Conservation (phyloP, 2,888 invertebrate genomes). For the Latrodectus elegans region DNA sequence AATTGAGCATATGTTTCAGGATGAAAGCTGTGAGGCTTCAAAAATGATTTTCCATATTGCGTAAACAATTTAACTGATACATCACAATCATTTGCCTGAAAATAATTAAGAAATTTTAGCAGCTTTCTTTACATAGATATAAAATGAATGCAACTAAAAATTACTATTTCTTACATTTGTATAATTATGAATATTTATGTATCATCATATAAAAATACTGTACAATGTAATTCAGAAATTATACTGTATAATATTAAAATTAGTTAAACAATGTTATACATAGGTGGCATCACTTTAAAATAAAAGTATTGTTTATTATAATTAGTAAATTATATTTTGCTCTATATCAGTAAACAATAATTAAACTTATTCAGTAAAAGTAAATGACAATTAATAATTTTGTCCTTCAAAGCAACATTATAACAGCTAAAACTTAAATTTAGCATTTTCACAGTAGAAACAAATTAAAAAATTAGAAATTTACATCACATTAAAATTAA, state of each 20-base stretch:
- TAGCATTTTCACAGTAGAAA: too few relatives aligned
- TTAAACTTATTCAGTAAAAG: too few relatives aligned
- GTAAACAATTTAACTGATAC: conserved; percentile 75
- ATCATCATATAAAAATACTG: not conserved
- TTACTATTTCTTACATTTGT: not conserved
- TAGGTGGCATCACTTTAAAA: not conserved
- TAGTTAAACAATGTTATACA: not conserved
- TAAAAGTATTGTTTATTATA: not conserved
- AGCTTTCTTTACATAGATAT: not conserved
- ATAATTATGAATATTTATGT: not conserved
- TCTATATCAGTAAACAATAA: too few relatives aligned
- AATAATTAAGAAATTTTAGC: conserved; percentile 1
- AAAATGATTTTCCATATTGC: conserved; percentile 78
- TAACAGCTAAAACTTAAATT: too few relatives aligned
- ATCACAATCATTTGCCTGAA: conserved; percentile 74
- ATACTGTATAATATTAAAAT: not conserved
- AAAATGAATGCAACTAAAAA: not conserved
- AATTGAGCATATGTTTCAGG: conserved; percentile 81
- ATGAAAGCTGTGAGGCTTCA: conserved; percentile 78
- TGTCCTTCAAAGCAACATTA: too few relatives aligned
- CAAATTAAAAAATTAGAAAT: too few relatives aligned
- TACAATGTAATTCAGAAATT: not conserved
- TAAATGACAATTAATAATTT: too few relatives aligned
- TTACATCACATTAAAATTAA: too few relatives aligned
- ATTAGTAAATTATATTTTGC: too few relatives aligned